Conservation (phyloP, 2,113 vertebrate species). For the Cebus imitator region DNA sequence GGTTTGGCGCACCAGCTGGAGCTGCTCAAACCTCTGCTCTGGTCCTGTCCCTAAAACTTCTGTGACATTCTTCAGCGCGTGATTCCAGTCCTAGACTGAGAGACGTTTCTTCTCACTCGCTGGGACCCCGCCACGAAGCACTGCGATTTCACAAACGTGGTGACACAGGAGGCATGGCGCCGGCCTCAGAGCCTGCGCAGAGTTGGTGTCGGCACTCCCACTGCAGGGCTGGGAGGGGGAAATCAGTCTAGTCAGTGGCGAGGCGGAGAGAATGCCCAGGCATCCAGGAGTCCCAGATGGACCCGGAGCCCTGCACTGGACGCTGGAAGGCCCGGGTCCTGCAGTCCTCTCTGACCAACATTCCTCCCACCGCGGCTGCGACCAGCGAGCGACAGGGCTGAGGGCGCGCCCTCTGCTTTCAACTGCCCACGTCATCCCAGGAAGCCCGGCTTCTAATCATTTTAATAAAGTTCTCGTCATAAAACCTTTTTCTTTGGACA, state of each 20-base stretch:
- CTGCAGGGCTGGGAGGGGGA: not conserved
- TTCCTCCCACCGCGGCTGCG: not conserved
- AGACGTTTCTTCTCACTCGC: rapidly evolving
- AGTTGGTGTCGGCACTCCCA: rapidly evolving
- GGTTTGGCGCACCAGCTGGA: not conserved
- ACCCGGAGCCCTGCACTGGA: not conserved
- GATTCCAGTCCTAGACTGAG: too few relatives aligned
- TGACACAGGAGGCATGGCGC: rapidly evolving
- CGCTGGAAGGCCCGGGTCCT: not conserved
- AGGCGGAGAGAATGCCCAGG: rapidly evolving
- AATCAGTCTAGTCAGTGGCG: not conserved
- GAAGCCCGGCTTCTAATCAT: not conserved
- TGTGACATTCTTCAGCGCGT: rapidly evolving
- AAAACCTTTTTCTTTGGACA: not conserved
- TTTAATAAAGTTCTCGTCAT: rapidly evolving
- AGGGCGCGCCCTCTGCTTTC: not conserved
- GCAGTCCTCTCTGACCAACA: not conserved
- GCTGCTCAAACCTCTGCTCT: too few relatives aligned
- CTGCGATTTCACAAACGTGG: rapidly evolving
- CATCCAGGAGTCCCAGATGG: too few relatives aligned
- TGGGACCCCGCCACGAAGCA: rapidly evolving
- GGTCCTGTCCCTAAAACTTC: rapidly evolving
- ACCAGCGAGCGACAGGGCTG: not conserved
- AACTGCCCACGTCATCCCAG: rapidly evolving
- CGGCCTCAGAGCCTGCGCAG: rapidly evolving